Conservation (phyloP, 2,797 vertebrate species). For the Danio choprae region DNA sequence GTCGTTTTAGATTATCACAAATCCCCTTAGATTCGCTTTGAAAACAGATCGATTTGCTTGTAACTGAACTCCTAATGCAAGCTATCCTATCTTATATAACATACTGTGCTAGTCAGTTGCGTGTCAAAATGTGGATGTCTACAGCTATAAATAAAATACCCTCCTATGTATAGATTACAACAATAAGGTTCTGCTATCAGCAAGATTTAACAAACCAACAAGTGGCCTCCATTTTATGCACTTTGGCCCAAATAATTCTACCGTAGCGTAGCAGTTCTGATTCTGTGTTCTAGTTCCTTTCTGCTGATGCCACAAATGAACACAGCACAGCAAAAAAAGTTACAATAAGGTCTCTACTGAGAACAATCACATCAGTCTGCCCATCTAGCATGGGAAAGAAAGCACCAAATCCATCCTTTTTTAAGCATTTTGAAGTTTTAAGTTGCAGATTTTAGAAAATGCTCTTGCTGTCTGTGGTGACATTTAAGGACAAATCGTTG, state of each 20-base stretch:
- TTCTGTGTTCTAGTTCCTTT: conserved; percentile 60
- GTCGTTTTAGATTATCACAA: conserved; percentile 50
- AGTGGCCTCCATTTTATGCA: conserved; percentile 40
- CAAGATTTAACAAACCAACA: conserved; percentile 47
- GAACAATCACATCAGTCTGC: conserved; percentile 43
- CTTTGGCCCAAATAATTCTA: conserved; percentile 61
- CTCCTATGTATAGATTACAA: conserved; percentile 37
- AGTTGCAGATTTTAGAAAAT: conserved; percentile 9
- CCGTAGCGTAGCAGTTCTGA: conserved; percentile 57
- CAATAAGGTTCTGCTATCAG: conserved; percentile 42
- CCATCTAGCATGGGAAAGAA: conserved; percentile 11
- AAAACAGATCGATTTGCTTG: conserved; percentile 53
- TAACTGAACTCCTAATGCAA: conserved; percentile 14
- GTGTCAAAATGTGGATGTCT: conserved; percentile 29
- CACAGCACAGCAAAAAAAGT: conserved; percentile 48
- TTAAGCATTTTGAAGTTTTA: conserved; percentile 16
- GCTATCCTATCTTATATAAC: conserved; percentile 51
- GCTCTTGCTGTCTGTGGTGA: neutral
- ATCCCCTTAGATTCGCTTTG: conserved; percentile 56
- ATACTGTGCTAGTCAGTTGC: conserved; percentile 43
- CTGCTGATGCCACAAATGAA: conserved; percentile 58
- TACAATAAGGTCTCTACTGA: conserved; percentile 23
- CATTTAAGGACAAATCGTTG: neutral
- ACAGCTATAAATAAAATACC: neutral
- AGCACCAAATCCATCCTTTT: conserved; percentile 31